These are phyloP conservation scores for Scaptomyza tumidula DNA, from an alignment of 2,888 invertebrate genomes.

Conservation along the genomic window DNA sequence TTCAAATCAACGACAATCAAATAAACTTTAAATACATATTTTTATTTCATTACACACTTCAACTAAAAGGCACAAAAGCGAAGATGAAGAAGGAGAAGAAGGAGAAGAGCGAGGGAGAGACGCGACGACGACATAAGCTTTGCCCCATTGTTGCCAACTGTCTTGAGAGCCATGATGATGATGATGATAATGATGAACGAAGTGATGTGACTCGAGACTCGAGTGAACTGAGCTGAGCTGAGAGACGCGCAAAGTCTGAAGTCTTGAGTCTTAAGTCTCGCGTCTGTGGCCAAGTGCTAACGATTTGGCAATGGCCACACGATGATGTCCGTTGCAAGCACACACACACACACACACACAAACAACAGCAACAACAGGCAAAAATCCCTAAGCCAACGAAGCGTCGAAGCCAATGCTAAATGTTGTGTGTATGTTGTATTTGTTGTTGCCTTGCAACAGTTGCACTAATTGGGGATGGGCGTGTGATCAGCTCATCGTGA, in stretches of 20 bases:
- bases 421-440: constrained; percentile 26
- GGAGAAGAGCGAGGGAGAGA: no score
- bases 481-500: constrained; percentile 29
- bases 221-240: constrained; percentile 3
- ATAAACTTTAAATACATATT: constrained; percentile 80
- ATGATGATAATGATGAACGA: constrained; percentile 22
- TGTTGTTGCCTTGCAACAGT: constrained; percentile 34
- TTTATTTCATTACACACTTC: constrained; percentile 78
- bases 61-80: constrained; percentile 53
- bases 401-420: constrained; percentile 43
- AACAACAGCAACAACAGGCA: constrained; percentile 6
- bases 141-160: constrained; percentile 51
- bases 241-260: neutral
- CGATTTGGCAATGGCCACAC: constrained; percentile 74
- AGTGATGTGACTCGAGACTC: constrained; percentile 34
- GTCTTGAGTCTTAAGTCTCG: constrained; percentile 15
- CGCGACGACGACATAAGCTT: constrained; percentile 25
- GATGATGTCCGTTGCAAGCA: constrained; percentile 44
- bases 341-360: constrained; percentile 16
- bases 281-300: constrained; percentile 66
- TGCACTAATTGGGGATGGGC: constrained; percentile 56
- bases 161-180: constrained; percentile 54
- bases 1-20: constrained; percentile 77
- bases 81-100: neutral
- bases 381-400: constrained; percentile 49